Evolutionary conservation across 2,888 invertebrate species (phyloP).

Genomic region (Melanostoma scalare): DNA sequence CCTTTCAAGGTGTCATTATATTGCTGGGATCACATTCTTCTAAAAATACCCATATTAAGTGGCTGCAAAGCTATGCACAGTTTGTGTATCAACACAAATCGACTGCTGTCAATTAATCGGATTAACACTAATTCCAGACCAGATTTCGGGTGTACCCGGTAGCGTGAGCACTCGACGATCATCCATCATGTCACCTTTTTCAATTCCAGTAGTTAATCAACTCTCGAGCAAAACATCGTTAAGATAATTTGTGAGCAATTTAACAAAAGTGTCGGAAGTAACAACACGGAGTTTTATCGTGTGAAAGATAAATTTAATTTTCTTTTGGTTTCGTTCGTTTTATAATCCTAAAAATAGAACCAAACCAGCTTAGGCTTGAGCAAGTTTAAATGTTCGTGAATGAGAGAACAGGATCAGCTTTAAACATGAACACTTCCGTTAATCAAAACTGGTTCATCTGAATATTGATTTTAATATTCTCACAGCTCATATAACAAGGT

Average conservation of each 20-base stretch:
- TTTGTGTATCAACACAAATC: not conserved
- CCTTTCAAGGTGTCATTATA: conserved; percentile 23
- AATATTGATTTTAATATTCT: conserved; percentile 55
- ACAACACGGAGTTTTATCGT: conserved; percentile 21
- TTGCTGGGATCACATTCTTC: conserved; percentile 14
- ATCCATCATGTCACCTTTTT: conserved; percentile 67
- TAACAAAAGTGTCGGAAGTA: conserved; percentile 65
- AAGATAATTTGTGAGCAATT: conserved; percentile 61
- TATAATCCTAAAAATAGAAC: conserved; percentile 36
- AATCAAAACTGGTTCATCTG: conserved; percentile 59
- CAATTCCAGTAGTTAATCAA: conserved; percentile 70
- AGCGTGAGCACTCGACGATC: conserved; percentile 37
- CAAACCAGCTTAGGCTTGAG: conserved; percentile 38
- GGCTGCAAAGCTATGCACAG: conserved; percentile 3
- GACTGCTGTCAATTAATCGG: conserved; percentile 27
- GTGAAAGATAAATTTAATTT: conserved; percentile 31
- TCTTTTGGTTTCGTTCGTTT: conserved; percentile 44
- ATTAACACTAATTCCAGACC: conserved; percentile 31
- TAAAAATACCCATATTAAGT: conserved; percentile 12
- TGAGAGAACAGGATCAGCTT: conserved; percentile 54
- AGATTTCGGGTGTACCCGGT: conserved; percentile 40
- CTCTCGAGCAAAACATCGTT: conserved; percentile 51
- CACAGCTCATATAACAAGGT: not conserved
- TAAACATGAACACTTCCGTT: conserved; percentile 59
- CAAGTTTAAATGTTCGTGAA: not conserved